Evolutionary conservation across 2,113 vertebrate species (phyloP), one percentile per base, ranked within the genome.

Genomic region (Bagarius yarrelli): DNA sequence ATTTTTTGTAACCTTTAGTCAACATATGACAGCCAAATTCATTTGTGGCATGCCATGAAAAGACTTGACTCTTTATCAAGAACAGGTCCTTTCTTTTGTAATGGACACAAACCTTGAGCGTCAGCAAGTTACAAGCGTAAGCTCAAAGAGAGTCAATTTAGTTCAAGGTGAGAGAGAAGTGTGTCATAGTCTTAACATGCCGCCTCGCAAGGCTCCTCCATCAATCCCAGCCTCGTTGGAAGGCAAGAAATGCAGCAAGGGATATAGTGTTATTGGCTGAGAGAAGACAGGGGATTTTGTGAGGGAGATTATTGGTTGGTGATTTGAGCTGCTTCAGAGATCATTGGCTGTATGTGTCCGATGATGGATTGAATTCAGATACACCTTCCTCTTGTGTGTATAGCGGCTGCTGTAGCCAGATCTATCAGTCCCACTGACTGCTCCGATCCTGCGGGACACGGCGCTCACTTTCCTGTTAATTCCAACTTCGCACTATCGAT

Each of bases 81-180:
- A 36, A n/a, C 59, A 3, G 25, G 25, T 12, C 18, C 67, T 67
- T 50, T 59, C 23, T 59, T 25, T 32, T 6, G 60, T 52, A 66
- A 77, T 69, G 75, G 64, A 36, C 81, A 16, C 63, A 66, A 76
- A 64, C 64, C 72, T 73, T 74, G 73, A 60, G 83, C 85, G 88
- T 91, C 92, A 91, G 91, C 91, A 85, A 73, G 82, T 91, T 91
- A 89, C 85, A 76, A 86, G 84, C 88, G 85, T 82, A 72, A 70
- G 83, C 87, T 88, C 82, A 87, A 85, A 88, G 85, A 87, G 88
- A 90, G 88, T 92, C 92, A 92, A 92, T 93, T 92, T 91, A 84
- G 88, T 91, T 91, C 91, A 93, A 93, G 91, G 91, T 93, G 92
- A 92, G 88, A 90, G 83, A 89, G 90, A 92, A 88, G 88, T 67